These are phyloP conservation scores for Montipora foliosa DNA, from an alignment of 64 coral and sea anemone species.

Conservation along the genomic window DNA sequence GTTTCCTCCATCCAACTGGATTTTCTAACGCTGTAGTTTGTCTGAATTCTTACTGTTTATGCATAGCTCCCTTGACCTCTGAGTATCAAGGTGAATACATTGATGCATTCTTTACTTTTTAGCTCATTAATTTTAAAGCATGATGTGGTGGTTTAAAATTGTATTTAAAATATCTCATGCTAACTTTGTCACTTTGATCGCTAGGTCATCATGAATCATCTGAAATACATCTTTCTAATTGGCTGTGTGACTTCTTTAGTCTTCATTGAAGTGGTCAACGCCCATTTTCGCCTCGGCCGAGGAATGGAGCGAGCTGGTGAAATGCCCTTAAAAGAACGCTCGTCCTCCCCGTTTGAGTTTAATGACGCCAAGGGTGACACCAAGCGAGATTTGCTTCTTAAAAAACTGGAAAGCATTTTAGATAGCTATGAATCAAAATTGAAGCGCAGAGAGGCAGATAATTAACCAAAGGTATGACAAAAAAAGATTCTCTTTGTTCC, in stretches of 20 bases:
- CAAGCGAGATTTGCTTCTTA: constrained; percentile 23
- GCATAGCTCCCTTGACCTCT: no score
- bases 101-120: no score
- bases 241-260: constrained; percentile 24
- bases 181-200: neutral
- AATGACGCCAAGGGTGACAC: neutral
- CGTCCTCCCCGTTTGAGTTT: neutral
- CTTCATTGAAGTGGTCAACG: constrained; percentile 17
- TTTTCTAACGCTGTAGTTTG: no score
- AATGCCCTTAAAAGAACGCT: constrained; percentile 8
- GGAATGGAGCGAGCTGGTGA: constrained; percentile 30
- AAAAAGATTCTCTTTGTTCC: neutral
- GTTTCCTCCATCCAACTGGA: no score
- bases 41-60: no score
- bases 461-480: constrained; percentile 8
- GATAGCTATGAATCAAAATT: constrained; percentile 17
- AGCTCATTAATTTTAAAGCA: no score
- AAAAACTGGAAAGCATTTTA: constrained; percentile 21
- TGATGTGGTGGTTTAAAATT: no score
- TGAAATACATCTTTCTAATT: constrained; percentile 24
- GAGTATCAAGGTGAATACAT: no score
- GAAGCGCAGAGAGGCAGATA: constrained; percentile 15
- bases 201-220: constrained; percentile 25
- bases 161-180: no score
- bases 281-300: constrained; percentile 42